phyloP scores from a whole-genome alignment of 2,888 invertebrate genomes.

The Latheticus oryzae region DNA sequence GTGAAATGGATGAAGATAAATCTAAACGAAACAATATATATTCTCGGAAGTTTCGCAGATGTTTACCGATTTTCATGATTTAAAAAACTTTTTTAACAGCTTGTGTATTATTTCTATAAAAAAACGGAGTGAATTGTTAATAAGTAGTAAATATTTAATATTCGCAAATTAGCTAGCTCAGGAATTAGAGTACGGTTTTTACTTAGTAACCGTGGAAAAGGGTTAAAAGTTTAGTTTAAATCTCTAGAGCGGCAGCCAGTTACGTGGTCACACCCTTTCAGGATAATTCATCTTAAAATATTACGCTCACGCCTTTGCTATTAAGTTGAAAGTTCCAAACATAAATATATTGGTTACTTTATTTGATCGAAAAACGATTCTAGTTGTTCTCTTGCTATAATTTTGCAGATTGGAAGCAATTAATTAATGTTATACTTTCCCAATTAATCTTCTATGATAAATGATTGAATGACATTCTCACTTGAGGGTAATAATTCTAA shows the following conservation, averaged over 20 bases:
- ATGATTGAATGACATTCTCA: constrained; percentile 31
- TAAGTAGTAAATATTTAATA: constrained; percentile 21
- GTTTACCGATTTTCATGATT: no score
- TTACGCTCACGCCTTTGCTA: constrained; percentile 35
- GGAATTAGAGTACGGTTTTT: constrained; percentile 12
- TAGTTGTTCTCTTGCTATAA: constrained; percentile 4
- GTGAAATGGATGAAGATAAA: constrained; percentile 9
- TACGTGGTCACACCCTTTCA: constrained; percentile 35
- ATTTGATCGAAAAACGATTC: constrained; percentile 25
- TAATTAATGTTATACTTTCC: constrained; percentile 18
- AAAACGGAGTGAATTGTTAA: constrained; percentile 6
- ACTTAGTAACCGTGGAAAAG: constrained; percentile 22
- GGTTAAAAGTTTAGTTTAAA: constrained; percentile 37
- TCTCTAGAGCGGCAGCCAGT: constrained; percentile 20
- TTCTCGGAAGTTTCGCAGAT: not conserved
- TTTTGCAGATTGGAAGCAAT: constrained; percentile 14
- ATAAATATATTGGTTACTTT: constrained; percentile 33
- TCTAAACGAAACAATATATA: not conserved
- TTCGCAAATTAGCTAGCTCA: constrained; percentile 4
- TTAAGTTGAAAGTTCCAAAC: constrained; percentile 35
- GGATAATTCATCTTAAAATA: constrained; percentile 37
- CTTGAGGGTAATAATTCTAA: constrained; percentile 7
- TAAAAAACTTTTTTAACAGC: no score
- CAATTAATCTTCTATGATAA: constrained; percentile 33
- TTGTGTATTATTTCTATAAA: no score